Evolutionary conservation across 1,140 invertebrate species (phyloP), one percentile per base, ranked within the genome.

Genomic region (Caenorhabditis latens): DNA sequence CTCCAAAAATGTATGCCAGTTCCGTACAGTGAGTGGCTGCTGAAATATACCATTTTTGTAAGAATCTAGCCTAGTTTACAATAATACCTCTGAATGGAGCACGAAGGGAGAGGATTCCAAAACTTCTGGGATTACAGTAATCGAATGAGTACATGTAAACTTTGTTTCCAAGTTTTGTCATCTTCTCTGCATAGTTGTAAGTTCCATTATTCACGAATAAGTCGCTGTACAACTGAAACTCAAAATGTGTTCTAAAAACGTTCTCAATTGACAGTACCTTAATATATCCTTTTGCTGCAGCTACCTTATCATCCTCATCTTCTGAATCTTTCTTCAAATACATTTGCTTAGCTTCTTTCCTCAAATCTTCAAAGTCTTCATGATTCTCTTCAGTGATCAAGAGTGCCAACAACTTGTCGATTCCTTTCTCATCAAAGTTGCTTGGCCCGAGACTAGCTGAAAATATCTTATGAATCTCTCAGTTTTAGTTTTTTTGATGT

Each of bases 11-110:
- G 93, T 96, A 98, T 91, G 95, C 96, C 86, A 99, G 97, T 93
- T 98, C 97, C 93, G 98, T 96, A 0, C 95, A 97, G 93, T 98
- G 97, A 94, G 98, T 95, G 0, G 97, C 96, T 9, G 96, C 97
- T 86, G 57, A 65, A 86, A 58, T 14, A 21, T 24, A 5, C 46
- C 40, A 67, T 11, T 16, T 53, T 19, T 19, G 7, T 21, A 42
- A 42, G 3, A 43, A 50, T 1, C 42, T 1, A 9, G 0, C 21
- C 7, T n/a, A 11, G 7, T 43, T 42, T 0, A 48, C 13, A 13
- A 48, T 0, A 55, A 5, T 46, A 86, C 85, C 85, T 84, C 96
- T 96, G 97, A 97, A 98, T 65, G 95, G 95, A 2, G 96, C 96
- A 96, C 97, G 98, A 1, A 95, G 95, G 91, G 96, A 96, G 83